Conservation (phyloP, 2,113 vertebrate species). For the Carassius gibelio region DNA sequence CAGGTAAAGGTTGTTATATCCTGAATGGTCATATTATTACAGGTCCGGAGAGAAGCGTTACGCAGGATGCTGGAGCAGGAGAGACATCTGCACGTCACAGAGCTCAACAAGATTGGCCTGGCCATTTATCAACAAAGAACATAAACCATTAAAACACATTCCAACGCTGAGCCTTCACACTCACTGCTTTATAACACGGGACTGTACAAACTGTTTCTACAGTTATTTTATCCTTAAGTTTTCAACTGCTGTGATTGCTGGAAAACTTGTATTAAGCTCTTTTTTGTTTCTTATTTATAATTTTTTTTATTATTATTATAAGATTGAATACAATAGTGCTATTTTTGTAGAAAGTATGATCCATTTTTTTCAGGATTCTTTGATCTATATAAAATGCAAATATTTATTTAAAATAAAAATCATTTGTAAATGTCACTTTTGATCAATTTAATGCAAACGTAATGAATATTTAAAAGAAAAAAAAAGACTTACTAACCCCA, state of each 20-base stretch:
- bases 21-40: neutral
- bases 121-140: conserved; percentile 53
- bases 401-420: neutral
- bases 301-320: too few relatives aligned
- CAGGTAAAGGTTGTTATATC: neutral
- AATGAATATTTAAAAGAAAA: neutral
- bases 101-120: conserved; percentile 51
- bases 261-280: neutral
- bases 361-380: neutral
- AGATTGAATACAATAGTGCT: neutral
- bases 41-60: conserved; percentile 56
- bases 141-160: conserved; percentile 30
- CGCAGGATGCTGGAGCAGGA: conserved; percentile 53
- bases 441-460: neutral
- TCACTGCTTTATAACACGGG: neutral
- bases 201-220: neutral
- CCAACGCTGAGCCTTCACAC: neutral
- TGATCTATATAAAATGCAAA: neutral
- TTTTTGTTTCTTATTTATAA: neutral
- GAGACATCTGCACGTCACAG: conserved; percentile 47
- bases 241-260: too few relatives aligned
- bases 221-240: neutral
- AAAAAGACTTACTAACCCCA: too few relatives aligned
- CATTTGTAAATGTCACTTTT: neutral
- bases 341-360: neutral